phyloP scores from a whole-genome alignment of 2,888 invertebrate species.

The Athalia rosae region DNA sequence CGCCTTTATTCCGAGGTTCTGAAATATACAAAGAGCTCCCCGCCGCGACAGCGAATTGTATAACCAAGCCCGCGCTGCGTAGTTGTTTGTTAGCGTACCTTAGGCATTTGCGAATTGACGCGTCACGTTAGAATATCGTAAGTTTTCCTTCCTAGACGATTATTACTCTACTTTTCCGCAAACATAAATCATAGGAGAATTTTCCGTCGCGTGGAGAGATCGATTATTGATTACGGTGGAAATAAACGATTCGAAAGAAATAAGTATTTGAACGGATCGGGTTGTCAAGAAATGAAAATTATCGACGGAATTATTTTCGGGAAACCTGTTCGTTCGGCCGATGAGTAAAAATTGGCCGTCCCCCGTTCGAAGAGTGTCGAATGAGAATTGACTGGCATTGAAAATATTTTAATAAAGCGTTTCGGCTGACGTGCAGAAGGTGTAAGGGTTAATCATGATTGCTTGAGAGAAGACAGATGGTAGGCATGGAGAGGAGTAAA shows the following conservation, averaged over 20 bases:
- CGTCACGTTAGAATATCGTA: background rate
- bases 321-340: too few relatives aligned
- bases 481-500: slow-evolving; percentile 13
- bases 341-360: too few relatives aligned
- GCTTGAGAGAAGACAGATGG: slow-evolving; percentile 29
- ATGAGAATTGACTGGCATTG: background rate
- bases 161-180: too few relatives aligned
- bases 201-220: too few relatives aligned
- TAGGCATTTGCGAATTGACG: slow-evolving; percentile 11
- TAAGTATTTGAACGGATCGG: too few relatives aligned
- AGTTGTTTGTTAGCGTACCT: slow-evolving; percentile 2
- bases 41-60: slow-evolving; percentile 11
- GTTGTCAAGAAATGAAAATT: too few relatives aligned
- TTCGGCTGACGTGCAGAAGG: background rate
- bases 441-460: slow-evolving; percentile 22
- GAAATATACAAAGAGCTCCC: slow-evolving; percentile 11
- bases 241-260: too few relatives aligned
- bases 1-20: slow-evolving; percentile 17
- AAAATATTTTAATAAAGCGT: background rate
- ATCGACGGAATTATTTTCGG: too few relatives aligned
- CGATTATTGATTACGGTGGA: too few relatives aligned
- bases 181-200: too few relatives aligned
- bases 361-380: background rate
- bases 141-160: too few relatives aligned
- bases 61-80: slow-evolving; percentile 30